phyloP scores from a whole-genome alignment of 1,140 invertebrate species.

The Zaprionus tsacasi region DNA sequence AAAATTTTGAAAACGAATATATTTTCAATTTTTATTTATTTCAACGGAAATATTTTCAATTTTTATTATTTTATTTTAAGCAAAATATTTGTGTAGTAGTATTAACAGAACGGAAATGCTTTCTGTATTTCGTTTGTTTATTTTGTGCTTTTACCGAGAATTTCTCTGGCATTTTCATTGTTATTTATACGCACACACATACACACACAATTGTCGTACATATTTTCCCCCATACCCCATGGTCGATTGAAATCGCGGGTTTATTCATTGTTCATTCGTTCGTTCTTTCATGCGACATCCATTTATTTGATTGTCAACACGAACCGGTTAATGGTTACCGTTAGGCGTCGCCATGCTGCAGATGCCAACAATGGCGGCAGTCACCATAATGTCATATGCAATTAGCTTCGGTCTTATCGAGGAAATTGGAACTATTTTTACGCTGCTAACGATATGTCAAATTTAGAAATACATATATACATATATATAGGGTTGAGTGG shows the following conservation, averaged over 20 bases:
- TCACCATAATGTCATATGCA: constrained; percentile 32
- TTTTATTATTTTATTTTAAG: too few relatives aligned
- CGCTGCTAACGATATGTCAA: constrained; percentile 15
- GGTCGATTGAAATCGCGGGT: constrained; percentile 20
- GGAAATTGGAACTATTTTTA: neutral
- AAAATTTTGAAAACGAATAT: neutral
- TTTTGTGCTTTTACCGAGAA: neutral
- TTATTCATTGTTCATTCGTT: constrained; percentile 7
- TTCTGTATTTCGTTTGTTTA: neutral
- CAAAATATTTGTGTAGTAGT: neutral
- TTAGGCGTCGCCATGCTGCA: neutral
- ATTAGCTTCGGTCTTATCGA: constrained; percentile 35
- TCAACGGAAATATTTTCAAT: neutral
- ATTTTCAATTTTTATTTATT: neutral
- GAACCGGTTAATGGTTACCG: constrained; percentile 22
- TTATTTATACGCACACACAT: neutral
- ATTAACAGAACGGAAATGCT: neutral
- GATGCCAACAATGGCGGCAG: constrained; percentile 14
- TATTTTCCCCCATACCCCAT: neutral
- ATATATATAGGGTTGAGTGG: neutral
- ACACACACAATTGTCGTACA: neutral
- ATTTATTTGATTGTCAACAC: constrained; percentile 19
- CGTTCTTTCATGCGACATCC: neutral
- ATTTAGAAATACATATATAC: neutral
- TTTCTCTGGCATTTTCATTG: neutral